These are phyloP conservation scores for Diorhabda carinulata DNA, from an alignment of 1,140 invertebrate genomes.

Conservation along the genomic window DNA sequence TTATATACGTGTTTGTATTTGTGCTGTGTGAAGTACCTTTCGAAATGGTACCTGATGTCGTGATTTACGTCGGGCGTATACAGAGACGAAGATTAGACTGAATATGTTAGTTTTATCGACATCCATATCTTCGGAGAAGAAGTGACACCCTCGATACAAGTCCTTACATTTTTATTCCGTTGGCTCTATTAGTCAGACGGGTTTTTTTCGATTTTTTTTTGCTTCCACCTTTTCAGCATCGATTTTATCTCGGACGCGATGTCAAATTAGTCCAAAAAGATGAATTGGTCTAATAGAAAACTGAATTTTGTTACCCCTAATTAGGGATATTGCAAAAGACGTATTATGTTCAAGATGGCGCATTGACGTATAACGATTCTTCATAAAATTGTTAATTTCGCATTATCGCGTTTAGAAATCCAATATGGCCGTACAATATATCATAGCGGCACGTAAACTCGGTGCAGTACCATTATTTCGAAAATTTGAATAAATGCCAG, in stretches of 20 bases:
- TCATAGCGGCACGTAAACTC: constrained; percentile 43
- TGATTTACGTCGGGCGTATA: constrained; percentile 36
- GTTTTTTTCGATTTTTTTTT: too few species aligned
- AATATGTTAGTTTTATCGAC: constrained; percentile 39
- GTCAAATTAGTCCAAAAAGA: too few species aligned
- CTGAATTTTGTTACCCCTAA: too few species aligned
- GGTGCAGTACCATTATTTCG: constrained; percentile 47
- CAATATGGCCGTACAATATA: constrained; percentile 47
- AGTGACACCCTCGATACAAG: constrained; percentile 40
- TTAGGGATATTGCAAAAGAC: background rate
- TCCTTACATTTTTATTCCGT: constrained; percentile 40
- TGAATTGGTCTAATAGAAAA: background rate
- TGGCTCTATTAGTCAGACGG: constrained; percentile 43
- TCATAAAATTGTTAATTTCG: constrained; percentile 18
- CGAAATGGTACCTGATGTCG: constrained; percentile 22
- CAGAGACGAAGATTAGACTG: constrained; percentile 39
- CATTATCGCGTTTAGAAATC: constrained; percentile 36
- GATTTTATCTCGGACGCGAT: too few species aligned
- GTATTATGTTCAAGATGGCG: background rate
- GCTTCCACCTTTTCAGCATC: too few species aligned
- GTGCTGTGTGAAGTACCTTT: constrained; percentile 18
- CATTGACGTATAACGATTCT: background rate
- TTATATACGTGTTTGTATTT: background rate
- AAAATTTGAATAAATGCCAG: constrained; percentile 47
- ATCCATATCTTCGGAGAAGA: constrained; percentile 30